Percentiles rank a stretch among this genome's conserved stretches.
phyloP scores from a whole-genome alignment of 2,113 vertebrate species.

The Tautogolabrus adspersus region DNA sequence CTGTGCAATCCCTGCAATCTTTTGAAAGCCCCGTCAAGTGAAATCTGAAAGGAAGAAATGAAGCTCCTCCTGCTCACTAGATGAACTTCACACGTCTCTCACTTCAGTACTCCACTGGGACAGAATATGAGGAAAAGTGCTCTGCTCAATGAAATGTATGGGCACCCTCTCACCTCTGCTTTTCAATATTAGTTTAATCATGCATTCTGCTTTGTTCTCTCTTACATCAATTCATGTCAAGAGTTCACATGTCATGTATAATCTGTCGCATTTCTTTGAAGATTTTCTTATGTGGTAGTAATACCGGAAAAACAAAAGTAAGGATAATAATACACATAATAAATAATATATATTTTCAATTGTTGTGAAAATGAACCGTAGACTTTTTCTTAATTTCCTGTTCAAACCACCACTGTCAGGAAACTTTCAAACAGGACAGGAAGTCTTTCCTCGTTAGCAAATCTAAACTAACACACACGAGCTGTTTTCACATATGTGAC shows the following conservation, averaged over 20 bases:
- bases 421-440: too few species aligned
- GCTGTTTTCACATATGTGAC: too few species aligned
- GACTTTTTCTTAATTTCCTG: too few species aligned
- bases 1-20: constrained; percentile 48
- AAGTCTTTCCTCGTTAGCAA: too few species aligned
- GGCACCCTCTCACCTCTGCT: not conserved
- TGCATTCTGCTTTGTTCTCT: constrained; percentile 11
- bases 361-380: too few species aligned
- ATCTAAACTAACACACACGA: too few species aligned
- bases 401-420: too few species aligned
- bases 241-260: not conserved
- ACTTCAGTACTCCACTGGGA: constrained; percentile 34
- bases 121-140: not conserved
- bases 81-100: constrained; percentile 34
- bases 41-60: constrained; percentile 38
- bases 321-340: too few species aligned
- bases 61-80: constrained; percentile 23
- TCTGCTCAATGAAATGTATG: constrained; percentile 26
- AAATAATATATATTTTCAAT: too few species aligned
- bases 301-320: not conserved
- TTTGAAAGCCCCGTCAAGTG: constrained; percentile 25
- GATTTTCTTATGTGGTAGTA: not conserved
- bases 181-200: not conserved
- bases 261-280: not conserved
- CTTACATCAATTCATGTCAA: not conserved